A percentile compares a stretch with the other conserved stretches of the same genome.
Evolutionary conservation across 2,888 invertebrate species (phyloP).

Genomic region (Drosophila glabriapex): DNA sequence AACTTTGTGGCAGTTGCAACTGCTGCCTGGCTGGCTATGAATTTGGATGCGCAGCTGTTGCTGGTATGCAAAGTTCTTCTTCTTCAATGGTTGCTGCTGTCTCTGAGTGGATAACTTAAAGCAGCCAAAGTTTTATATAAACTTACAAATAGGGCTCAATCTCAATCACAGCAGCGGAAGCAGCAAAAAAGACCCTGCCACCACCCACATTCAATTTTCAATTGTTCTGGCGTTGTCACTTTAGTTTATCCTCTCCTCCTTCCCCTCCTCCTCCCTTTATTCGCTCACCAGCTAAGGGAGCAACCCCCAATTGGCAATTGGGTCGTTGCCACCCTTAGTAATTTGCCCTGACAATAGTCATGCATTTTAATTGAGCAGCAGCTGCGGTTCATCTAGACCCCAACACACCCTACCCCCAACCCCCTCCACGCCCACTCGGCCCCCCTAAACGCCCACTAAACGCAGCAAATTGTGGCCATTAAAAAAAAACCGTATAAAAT

Average conservation of each 20-base stretch:
- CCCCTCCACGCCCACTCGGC: not conserved
- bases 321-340: constrained; percentile 53
- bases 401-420: not conserved
- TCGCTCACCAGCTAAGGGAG: not conserved
- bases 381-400: constrained; percentile 73
- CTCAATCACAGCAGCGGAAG: constrained; percentile 59
- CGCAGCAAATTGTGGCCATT: constrained; percentile 76
- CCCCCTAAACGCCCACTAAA: constrained; percentile 55
- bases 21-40: constrained; percentile 56
- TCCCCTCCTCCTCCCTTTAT: not conserved
- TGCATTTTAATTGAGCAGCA: constrained; percentile 79
- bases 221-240: constrained; percentile 72
- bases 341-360: constrained; percentile 78
- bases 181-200: constrained; percentile 1
- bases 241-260: constrained; percentile 14
- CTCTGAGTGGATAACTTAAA: constrained; percentile 68
- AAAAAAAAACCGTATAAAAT: constrained; percentile 74
- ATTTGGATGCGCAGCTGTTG: constrained; percentile 66
- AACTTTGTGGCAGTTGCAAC: constrained; percentile 64
- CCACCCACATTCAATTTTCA: constrained; percentile 53
- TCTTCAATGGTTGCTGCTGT: constrained; percentile 23
- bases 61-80: constrained; percentile 61
- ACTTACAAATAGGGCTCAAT: constrained; percentile 52
- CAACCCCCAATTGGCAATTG: constrained; percentile 28
- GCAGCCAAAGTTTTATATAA: constrained; percentile 50